Evolutionary conservation across 2,113 vertebrate genomes (phyloP).

Genomic region (Rhinolophus sinicus): DNA sequence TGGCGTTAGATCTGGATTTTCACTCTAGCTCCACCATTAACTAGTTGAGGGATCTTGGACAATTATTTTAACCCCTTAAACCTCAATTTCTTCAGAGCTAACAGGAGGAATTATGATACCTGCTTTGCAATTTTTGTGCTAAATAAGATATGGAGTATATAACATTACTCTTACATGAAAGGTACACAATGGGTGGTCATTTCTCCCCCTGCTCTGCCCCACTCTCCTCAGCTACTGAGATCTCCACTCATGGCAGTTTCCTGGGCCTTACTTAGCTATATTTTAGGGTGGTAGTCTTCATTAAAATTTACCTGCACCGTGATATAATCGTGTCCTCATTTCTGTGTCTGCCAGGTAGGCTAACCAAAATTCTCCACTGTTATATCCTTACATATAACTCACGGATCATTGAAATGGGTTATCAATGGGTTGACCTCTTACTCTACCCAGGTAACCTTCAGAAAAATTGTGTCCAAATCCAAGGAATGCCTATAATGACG

Average conservation of each 20-base stretch:
- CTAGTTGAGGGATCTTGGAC: not conserved
- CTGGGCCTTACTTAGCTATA: not conserved
- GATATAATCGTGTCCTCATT: not conserved
- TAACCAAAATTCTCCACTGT: not conserved
- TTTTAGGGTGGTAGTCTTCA: not conserved
- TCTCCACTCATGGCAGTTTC: not conserved
- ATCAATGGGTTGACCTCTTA: not conserved
- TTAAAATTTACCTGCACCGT: not conserved
- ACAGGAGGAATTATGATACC: not conserved
- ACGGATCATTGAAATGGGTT: not conserved
- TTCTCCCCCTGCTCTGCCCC: not conserved
- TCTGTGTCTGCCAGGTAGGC: not conserved
- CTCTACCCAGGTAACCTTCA: not conserved
- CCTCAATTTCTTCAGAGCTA: not conserved
- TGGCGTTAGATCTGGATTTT: not conserved
- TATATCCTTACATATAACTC: not conserved
- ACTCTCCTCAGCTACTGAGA: not conserved
- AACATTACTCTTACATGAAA: not conserved
- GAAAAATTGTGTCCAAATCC: not conserved
- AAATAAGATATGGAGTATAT: not conserved
- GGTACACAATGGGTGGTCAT: not conserved
- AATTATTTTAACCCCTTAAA: not conserved
- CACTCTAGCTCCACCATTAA: not conserved
- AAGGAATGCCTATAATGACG: not conserved
- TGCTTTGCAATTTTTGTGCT: not conserved